Base-by-base conservation (phyloP, 2,113 vertebrate species). In the Daphoenositta chrysoptera region DNA sequence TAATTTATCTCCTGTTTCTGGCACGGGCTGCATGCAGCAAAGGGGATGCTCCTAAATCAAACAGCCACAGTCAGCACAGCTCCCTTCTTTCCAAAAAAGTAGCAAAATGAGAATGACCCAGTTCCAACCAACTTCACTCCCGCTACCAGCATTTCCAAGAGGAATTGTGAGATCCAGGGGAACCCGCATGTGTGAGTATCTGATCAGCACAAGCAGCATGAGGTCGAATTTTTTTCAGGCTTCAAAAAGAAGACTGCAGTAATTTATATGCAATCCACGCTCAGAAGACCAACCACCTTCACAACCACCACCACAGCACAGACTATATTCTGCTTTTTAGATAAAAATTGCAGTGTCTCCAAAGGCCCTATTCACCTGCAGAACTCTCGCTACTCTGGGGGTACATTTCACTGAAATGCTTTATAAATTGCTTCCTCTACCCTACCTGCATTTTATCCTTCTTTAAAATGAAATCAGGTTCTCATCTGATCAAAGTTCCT, bases 31-130 rank as follows among this genome's bases (percentile, higher is more conserved):
- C 9, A 81, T 17, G 15, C 51, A 54, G 94, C 42, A 15, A 23
- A 93, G 86, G 69, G 64, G 94, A 94, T 93, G 88, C 89, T 97
- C 83, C 89, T 86, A 93, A 96, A 95, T 90, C 95, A 96, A 86
- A 77, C 37, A 37, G 54, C 61, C 78, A 60, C 53, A 30, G 83
- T 54, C 94, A 83, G 86, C 56, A 54, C 3, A 0, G 72, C 50
- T 75, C 92, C 56, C 53, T 23, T 69, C 88, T 53, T 47, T 81
- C 96, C 83, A 88, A 35, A 80, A 61, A 77, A 90, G 93, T 70
- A 93, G 93, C 95, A 87, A 70, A 84, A 95, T 2, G 79, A 94
- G 79, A 87, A 78, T 78, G 93, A 96, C 85, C 92, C 89, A 93
- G 53, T 92, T 95, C 85, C 56, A 89, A 66, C 13, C 71, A 60